Conservation (phyloP, 2,113 vertebrate species). For the Mus pahari region DNA sequence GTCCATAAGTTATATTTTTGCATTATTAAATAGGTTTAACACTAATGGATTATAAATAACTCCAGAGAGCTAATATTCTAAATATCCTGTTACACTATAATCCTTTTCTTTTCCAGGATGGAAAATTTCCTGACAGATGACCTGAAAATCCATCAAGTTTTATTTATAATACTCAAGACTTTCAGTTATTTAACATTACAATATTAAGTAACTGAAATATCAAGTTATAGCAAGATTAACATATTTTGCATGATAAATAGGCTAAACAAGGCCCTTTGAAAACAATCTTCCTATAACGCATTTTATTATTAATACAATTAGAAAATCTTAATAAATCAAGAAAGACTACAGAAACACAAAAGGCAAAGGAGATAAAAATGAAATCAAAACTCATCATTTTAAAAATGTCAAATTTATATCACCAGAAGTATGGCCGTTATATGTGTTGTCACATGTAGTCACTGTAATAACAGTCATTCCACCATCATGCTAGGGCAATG, state of each 20-base stretch:
- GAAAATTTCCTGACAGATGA: slow-evolving; percentile 61
- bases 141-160: slow-evolving; percentile 63
- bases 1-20: slow-evolving; percentile 15
- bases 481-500: slow-evolving; percentile 61
- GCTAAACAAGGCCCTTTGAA: slow-evolving; percentile 50
- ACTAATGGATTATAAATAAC: slow-evolving; percentile 33
- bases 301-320: slow-evolving; percentile 64
- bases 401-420: slow-evolving; percentile 72
- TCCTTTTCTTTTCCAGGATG: slow-evolving; percentile 18
- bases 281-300: slow-evolving; percentile 64
- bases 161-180: neutral
- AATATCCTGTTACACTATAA: slow-evolving; percentile 12
- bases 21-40: slow-evolving; percentile 39
- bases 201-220: slow-evolving; percentile 41
- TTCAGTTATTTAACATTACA: slow-evolving; percentile 67
- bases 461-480: slow-evolving; percentile 60
- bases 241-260: slow-evolving; percentile 49
- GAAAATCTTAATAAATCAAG: slow-evolving; percentile 76
- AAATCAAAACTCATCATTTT: slow-evolving; percentile 58
- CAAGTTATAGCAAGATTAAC: slow-evolving; percentile 51
- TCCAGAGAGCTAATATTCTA: slow-evolving; percentile 34
- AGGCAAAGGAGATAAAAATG: slow-evolving; percentile 78
- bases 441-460: slow-evolving; percentile 40
- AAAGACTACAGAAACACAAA: slow-evolving; percentile 68
- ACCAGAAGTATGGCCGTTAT: slow-evolving; percentile 58